Base-by-base conservation (phyloP, 1,140 invertebrate genomes). In the Danaus plexippus region DNA sequence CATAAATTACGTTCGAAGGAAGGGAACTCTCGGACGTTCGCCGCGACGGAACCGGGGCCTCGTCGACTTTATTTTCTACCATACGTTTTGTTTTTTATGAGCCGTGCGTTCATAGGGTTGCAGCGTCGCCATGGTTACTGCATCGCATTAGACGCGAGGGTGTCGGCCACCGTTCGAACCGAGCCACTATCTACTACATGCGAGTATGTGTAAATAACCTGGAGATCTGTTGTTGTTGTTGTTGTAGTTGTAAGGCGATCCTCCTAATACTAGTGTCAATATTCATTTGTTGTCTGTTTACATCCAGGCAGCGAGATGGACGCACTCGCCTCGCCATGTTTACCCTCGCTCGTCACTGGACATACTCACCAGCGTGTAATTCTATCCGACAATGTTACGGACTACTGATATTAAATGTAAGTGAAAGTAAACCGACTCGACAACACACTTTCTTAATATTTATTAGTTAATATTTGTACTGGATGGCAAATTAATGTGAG, bases 1-100 rank as follows among this genome's bases (percentile, higher is more conserved):
- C 82, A 87, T 87, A 87, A 87, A 87, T 87, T 83, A 87, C 79
- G 80, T 87, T 87, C 84, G 84, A 87, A 87, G 79, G 81, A 71
- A 85, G 84, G 84, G 84, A 87, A 85, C 72, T 77, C 77, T 87
- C 79, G 82, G 84, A 85, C 84, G 72, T 74, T 69, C 72, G 69
- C 73, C 71, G 71, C 79, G 79, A 85, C 80, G 77, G 80, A 79
- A 79, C 77, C 80, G 71, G 81, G 81, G 81, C 78, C 71, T 78
- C 62, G 67, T 63, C 71, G 69, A 73, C 66, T 72, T 69, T 76
- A 75, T 75, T 77, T 79, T 74, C 72, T 73, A 65, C 69, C 83
- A 74, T 83, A 76, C 71, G 77, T 85, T 83, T 85, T 75, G 70
- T 82, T 85, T 83, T 87, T 85, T 85, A 87, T 81, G 75, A 73